Percentiles rank a stretch among this genome's conserved stretches.
Conservation (phyloP, 64 coral and sea anemone species). For the Montipora cactus region DNA sequence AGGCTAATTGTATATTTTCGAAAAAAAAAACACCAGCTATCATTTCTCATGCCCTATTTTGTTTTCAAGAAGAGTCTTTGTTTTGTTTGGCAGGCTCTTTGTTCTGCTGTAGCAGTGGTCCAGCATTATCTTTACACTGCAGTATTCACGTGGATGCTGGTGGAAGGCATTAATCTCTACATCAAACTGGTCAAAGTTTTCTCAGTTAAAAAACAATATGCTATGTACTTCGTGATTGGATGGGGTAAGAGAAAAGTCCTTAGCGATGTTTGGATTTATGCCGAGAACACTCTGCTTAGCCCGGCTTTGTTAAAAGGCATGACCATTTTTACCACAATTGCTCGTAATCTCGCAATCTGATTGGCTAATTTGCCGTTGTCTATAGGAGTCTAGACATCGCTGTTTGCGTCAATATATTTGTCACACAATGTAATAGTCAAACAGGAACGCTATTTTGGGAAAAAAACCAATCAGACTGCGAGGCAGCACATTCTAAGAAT, state of each 20-base stretch:
- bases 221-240: conserved; percentile 69
- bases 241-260: conserved; percentile 68
- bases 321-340: background rate
- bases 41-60: no score
- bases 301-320: background rate
- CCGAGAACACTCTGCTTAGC: background rate
- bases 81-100: conserved; percentile 9
- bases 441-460: no score
- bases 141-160: conserved; percentile 92
- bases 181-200: conserved; percentile 89
- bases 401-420: no score
- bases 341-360: no score
- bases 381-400: no score
- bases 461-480: no score
- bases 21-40: no score
- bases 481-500: no score
- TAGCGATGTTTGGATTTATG: background rate
- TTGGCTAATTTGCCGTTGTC: no score
- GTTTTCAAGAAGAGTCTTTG: background rate
- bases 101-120: conserved; percentile 49
- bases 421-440: no score
- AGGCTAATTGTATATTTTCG: no score
- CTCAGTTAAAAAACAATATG: conserved; percentile 61
- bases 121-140: conserved; percentile 83
- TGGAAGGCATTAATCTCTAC: conserved; percentile 94